Evolutionary conservation across 2,888 invertebrate species (phyloP).

Genomic region (Didymodactylos carnosus): DNA sequence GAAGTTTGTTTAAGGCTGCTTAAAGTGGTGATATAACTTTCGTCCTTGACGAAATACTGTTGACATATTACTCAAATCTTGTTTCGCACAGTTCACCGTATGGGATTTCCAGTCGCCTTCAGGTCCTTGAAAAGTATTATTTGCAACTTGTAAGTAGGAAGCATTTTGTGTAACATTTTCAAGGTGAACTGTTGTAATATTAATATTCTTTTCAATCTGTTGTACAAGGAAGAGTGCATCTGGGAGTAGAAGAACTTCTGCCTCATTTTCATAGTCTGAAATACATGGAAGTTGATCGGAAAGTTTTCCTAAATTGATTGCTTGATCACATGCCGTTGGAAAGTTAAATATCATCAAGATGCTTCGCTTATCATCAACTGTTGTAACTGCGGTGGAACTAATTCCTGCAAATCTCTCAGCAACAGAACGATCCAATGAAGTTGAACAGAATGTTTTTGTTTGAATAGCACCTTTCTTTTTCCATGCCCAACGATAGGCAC

Average conservation of each 20-base stretch:
- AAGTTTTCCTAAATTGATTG: background rate
- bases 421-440: background rate
- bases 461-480: background rate
- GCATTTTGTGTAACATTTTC: no score
- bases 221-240: background rate
- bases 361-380: background rate
- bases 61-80: no score
- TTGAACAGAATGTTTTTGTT: background rate
- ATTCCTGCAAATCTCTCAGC: background rate
- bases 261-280: background rate
- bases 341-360: background rate
- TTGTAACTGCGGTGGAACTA: no score
- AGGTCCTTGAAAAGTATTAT: no score
- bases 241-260: background rate
- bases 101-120: no score
- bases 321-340: background rate
- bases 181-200: no score
- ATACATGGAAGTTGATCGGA: background rate
- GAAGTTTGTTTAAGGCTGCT: no score
- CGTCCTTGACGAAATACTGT: no score
- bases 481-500: background rate
- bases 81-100: no score
- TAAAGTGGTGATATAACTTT: no score
- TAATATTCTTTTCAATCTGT: no score
- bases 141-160: no score